phyloP scores from a whole-genome alignment of 2,888 invertebrate species.

The Folsomia manolachei region DNA sequence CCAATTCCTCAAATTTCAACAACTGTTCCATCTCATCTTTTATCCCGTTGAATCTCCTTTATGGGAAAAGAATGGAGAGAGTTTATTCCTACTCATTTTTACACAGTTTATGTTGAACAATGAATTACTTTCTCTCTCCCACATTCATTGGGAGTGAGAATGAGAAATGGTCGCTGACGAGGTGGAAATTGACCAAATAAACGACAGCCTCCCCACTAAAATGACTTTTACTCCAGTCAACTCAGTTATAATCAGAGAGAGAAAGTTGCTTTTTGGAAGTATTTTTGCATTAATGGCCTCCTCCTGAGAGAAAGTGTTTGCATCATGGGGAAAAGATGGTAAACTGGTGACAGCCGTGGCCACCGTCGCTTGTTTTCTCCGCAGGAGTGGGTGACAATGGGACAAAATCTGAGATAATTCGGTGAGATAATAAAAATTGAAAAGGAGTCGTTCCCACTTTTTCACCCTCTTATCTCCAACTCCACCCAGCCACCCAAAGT shows the following conservation, averaged over 20 bases:
- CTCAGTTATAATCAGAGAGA: conserved; percentile 9
- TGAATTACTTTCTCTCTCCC: too few species aligned
- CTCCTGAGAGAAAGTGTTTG: too few species aligned
- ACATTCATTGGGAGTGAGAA: too few species aligned
- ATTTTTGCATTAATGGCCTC: too few species aligned
- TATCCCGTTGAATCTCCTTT: too few species aligned
- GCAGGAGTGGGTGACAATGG: conserved; percentile 5
- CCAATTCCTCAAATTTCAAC: neutral
- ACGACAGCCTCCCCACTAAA: conserved; percentile 27
- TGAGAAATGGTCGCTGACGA: conserved; percentile 42
- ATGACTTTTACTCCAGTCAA: conserved; percentile 35
- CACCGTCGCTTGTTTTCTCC: neutral
- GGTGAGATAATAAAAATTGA: conserved; percentile 16
- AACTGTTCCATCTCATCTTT: neutral
- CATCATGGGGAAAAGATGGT: neutral
- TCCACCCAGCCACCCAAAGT: neutral
- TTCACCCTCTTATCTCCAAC: neutral
- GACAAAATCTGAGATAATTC: conserved; percentile 15
- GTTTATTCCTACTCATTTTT: neutral
- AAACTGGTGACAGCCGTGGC: neutral
- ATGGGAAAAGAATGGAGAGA: neutral
- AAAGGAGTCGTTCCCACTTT: conserved; percentile 12
- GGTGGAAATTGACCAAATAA: conserved; percentile 28
- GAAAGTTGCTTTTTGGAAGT: conserved; percentile 4
- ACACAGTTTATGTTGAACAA: neutral